These are phyloP conservation scores for Seriola rivoliana DNA, from an alignment of 2,113 vertebrate species.

Conservation along the genomic window DNA sequence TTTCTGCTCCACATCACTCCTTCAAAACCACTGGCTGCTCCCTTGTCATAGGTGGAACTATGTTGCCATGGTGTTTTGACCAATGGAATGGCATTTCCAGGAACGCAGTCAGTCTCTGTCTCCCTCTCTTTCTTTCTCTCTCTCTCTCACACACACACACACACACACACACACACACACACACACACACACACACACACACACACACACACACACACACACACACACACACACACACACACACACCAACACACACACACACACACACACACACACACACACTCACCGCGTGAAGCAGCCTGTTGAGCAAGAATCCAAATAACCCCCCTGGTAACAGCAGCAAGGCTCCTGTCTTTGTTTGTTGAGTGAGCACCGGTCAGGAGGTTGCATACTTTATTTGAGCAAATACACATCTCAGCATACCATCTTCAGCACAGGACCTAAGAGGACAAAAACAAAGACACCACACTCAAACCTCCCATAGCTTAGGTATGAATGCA, in stretches of 20 bases:
- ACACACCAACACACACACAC: constrained; percentile 24
- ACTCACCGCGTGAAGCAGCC: constrained; percentile 27
- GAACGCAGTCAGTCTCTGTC: constrained; percentile 60
- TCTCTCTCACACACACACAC: neutral
- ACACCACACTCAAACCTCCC: neutral
- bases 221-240: constrained; percentile 3
- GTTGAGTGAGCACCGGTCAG: constrained; percentile 48
- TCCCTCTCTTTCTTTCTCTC: constrained; percentile 25
- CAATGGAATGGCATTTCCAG: constrained; percentile 79
- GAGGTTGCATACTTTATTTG: constrained; percentile 48
- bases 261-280: constrained; percentile 15
- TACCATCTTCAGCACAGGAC: constrained; percentile 1
- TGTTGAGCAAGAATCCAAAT: constrained; percentile 69
- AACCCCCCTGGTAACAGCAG: constrained; percentile 59
- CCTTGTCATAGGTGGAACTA: constrained; percentile 82
- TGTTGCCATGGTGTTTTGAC: constrained; percentile 81
- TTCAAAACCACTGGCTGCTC: constrained; percentile 75
- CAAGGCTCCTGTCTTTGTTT: constrained; percentile 55
- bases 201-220: constrained; percentile 8
- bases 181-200: constrained; percentile 4
- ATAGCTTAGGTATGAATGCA: neutral
- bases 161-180: constrained; percentile 7
- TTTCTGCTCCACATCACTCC: constrained; percentile 75
- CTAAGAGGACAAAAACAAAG: neutral
- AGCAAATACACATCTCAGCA: constrained; percentile 30